These are phyloP conservation scores for Pseudanteris insignis DNA, from an alignment of 2,888 invertebrate species.

Conservation along the genomic window DNA sequence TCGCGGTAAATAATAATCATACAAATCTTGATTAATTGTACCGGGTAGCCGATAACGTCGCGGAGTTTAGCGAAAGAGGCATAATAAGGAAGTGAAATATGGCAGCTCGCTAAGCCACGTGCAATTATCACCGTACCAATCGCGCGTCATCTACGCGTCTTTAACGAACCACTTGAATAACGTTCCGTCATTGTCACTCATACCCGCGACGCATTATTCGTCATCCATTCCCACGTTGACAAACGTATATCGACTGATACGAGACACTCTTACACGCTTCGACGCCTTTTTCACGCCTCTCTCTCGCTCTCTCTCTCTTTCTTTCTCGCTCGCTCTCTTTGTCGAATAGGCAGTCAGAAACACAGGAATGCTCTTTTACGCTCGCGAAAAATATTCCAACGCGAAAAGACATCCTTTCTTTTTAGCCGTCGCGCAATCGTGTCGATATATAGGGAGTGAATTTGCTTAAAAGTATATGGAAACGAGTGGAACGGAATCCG, in stretches of 20 bases:
- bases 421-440: slow-evolving; percentile 42
- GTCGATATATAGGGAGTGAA: slow-evolving; percentile 47
- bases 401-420: slow-evolving; percentile 45
- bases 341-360: slow-evolving; percentile 43
- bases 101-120: no score
- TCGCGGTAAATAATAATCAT: no score
- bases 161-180: no score
- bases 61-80: no score
- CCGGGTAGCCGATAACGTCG: no score
- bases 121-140: no score
- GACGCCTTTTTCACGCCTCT: slow-evolving; percentile 37
- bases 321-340: no score
- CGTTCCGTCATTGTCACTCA: no score
- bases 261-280: slow-evolving; percentile 40
- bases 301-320: no score
- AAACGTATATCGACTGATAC: slow-evolving; percentile 29
- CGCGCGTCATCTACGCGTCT: no score
- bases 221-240: slow-evolving; percentile 31
- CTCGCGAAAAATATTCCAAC: slow-evolving; percentile 41
- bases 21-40: no score
- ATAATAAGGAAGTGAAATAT: no score
- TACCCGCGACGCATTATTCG: slow-evolving; percentile 5
- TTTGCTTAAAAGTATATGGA: slow-evolving; percentile 48
- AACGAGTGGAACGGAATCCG: slow-evolving; percentile 44
- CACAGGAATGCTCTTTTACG: slow-evolving; percentile 46